These are phyloP conservation scores for Rattus rattus DNA, from an alignment of 2,113 vertebrate genomes.

Conservation along the genomic window DNA sequence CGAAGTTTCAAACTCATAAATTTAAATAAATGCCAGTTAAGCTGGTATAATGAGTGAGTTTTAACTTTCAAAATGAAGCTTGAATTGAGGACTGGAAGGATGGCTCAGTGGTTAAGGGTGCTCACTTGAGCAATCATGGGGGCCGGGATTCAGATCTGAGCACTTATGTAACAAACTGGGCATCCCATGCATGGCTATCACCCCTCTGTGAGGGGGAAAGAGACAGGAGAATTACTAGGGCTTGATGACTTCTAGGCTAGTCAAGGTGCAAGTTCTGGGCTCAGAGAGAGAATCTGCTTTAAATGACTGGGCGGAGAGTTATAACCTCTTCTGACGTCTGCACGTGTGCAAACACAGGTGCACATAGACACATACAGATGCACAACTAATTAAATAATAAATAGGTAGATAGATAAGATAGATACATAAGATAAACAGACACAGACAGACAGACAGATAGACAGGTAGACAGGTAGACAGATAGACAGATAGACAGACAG, in stretches of 20 bases:
- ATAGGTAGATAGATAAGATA: neutral
- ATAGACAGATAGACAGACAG: no score
- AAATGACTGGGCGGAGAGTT: neutral
- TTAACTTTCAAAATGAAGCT: neutral
- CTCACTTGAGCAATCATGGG: neutral
- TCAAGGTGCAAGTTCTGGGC: neutral
- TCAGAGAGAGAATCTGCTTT: neutral
- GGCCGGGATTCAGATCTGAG: neutral
- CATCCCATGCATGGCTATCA: neutral
- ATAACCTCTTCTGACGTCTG: neutral
- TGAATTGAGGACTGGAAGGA: neutral
- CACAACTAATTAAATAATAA: neutral
- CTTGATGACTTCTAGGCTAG: neutral
- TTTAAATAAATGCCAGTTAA: slow-evolving; percentile 29
- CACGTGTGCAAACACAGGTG: neutral
- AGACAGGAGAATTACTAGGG: no score
- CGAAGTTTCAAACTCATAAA: neutral
- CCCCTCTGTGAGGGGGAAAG: neutral
- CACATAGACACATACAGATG: neutral
- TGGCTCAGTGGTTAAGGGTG: neutral
- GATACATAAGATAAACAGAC: no score
- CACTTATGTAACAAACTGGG: no score
- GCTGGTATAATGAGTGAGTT: neutral
- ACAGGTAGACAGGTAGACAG: neutral
- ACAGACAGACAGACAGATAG: neutral